phyloP scores from a whole-genome alignment of 2,113 vertebrate species.

The Galbula dea region DNA sequence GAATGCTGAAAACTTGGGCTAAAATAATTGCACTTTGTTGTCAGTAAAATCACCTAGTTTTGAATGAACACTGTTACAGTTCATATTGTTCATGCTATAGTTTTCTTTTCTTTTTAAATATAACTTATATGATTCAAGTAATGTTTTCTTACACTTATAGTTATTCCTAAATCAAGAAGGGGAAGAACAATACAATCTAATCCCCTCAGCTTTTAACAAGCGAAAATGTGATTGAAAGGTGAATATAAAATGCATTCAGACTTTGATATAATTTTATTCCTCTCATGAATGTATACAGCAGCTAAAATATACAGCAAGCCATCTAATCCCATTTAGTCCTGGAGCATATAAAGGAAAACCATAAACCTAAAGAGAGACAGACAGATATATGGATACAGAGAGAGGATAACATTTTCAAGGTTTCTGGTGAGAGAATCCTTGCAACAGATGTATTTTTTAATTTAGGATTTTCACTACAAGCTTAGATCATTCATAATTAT shows the following conservation, averaged over 20 bases:
- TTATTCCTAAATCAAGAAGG: neutral
- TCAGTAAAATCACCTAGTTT: constrained; percentile 34
- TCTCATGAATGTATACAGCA: constrained; percentile 1
- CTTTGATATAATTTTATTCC: neutral
- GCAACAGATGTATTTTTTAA: constrained; percentile 64
- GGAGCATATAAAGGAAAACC: constrained; percentile 9
- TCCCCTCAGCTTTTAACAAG: neutral
- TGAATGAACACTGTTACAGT: neutral
- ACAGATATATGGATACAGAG: constrained; percentile 53
- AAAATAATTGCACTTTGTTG: neutral
- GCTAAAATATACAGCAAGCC: neutral
- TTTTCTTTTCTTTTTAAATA: neutral
- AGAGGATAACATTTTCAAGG: constrained; percentile 52
- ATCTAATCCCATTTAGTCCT: constrained; percentile 40
- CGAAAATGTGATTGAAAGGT: neutral
- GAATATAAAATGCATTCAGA: neutral
- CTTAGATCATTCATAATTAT: constrained; percentile 70
- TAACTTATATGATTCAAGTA: neutral
- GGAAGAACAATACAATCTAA: neutral
- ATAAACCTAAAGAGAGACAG: constrained; percentile 47
- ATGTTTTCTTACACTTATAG: neutral
- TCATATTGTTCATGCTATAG: neutral
- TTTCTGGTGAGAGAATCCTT: constrained; percentile 56
- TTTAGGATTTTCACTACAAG: constrained; percentile 63
- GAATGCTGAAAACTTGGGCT: neutral